Evolutionary conservation across 2,113 vertebrate species (phyloP).

Genomic region (Muntiacus reevesi): DNA sequence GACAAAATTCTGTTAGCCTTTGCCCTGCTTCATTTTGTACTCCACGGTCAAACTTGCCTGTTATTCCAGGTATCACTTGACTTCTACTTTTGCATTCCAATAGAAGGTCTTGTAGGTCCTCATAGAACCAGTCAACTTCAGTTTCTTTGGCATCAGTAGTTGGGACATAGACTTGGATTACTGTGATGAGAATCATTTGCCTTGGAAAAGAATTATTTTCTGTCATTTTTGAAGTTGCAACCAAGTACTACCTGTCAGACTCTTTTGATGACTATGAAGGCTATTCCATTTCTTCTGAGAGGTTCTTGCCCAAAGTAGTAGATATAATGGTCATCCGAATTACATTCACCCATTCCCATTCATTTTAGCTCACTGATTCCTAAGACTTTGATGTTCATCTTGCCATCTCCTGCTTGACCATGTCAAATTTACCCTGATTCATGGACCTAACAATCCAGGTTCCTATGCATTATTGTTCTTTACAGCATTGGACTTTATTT

Average conservation of each 20-base stretch:
- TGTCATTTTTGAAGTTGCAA: background rate
- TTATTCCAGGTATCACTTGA: background rate
- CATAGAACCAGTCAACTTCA: background rate
- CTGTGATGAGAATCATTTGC: background rate
- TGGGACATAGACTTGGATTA: background rate
- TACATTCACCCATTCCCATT: background rate
- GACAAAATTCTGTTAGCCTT: background rate
- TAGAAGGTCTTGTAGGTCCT: background rate
- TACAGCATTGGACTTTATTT: background rate
- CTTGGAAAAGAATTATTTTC: background rate
- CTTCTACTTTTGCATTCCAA: background rate
- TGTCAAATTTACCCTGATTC: background rate
- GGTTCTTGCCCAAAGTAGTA: background rate
- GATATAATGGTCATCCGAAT: background rate
- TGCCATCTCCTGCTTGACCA: background rate
- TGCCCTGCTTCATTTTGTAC: background rate
- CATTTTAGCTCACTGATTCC: background rate
- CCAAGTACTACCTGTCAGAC: background rate
- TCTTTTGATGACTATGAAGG: background rate
- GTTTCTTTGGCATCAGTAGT: background rate
- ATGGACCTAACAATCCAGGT: background rate
- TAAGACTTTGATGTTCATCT: background rate
- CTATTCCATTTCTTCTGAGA: background rate
- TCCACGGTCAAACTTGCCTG: background rate
- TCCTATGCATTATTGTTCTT: background rate